Evolutionary conservation across 2,888 invertebrate genomes (phyloP), one percentile per base, ranked within the genome.

Genomic region (Tetragonisca angustula): DNA sequence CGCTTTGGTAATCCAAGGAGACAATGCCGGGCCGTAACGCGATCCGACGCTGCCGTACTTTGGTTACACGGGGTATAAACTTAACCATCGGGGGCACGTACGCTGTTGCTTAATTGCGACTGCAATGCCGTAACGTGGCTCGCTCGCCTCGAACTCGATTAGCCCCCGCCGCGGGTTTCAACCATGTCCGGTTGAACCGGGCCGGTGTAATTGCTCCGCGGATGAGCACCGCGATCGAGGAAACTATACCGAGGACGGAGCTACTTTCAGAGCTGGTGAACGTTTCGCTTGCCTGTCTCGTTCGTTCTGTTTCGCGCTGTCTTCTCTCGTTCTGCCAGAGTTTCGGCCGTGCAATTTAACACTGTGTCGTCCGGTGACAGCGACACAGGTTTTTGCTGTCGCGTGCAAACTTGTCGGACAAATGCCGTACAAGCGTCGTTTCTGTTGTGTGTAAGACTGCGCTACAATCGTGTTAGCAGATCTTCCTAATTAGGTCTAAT

Each of bases 21-120:
- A 93, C 93, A 94, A 94, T 94, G 92, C 89, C 75, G 70, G 73
- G 4, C 75, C 5, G 93, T 91, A 93, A 93, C 88, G 87, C 87
- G 92, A 94, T 90, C 91, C 87, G 85, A 81, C 85, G 81, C 86
- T 91, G 79, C 83, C 59, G 85, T 88, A 84, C 92, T 93, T 92
- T 82, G 88, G 92, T 93, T 94, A 91, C 93, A 85, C 86, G 73
- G 87, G 86, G 80, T 90, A 90, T 88, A 91, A 43, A 91, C 91
- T 92, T 90, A 91, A 89, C 87, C 89, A 86, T 69, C 81, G 84
- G 85, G 43, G 79, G 56, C n/a, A 88, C 81, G 85, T 65, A 88
- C 83, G 85, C 85, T 83, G 82, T 82, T 86, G 83, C 88, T 81
- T 90, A 92, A 92, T 91, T 90, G 88, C 82, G 76, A 89, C 64